Evolutionary conservation across 2,888 invertebrate genomes (phyloP), one percentile per base, ranked within the genome.

Genomic region (Proisotoma minuta): DNA sequence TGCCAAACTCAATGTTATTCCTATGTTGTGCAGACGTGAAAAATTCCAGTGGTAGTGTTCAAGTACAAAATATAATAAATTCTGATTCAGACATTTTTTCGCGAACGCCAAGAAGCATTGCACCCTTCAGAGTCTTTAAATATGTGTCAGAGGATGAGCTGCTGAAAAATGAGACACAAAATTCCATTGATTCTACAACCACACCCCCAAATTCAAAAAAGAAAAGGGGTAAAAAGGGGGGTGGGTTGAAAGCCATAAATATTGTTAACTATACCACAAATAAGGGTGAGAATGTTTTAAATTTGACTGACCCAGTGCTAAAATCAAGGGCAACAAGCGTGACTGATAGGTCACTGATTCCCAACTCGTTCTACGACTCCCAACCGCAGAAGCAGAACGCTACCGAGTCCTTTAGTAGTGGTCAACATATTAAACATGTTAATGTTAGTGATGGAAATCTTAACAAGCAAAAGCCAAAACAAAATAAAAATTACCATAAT

Each of bases 341-440:
- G 63, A 65, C 58, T 62, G 69, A 69, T 64, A 60, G 69, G 66
- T 69, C 69, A 62, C 63, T 69, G 59, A 69, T 69, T 64, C 66
- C 61, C 23, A 62, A 63, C 56, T 60, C 62, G 57, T 66, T 56
- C 29, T 69, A 65, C 39, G 66, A 57, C 48, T 63, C 66, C 43
- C 58, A 60, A 2, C 39, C 34, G 39, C 39, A 34, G 18, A 27
- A 3, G 12, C 52, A 27, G 28, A 52, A 52, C 26, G 24, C n/a
- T 52, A n/a, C n/a, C 49, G 24, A 49, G 22, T 22, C 15, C 8
- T 12, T 34, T 34, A 10, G 34, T 12, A 34, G 15, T 34, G 34
- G 8, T 8, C 34, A 8, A 10, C 34, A 34, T 34, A 34, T 10
- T 49, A 60, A 40, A 40, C 64, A 60, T 40, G 58, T 39, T 60